These are phyloP conservation scores for Hemichromis elongatus DNA, from an alignment of 2,113 vertebrate genomes.

Conservation along the genomic window DNA sequence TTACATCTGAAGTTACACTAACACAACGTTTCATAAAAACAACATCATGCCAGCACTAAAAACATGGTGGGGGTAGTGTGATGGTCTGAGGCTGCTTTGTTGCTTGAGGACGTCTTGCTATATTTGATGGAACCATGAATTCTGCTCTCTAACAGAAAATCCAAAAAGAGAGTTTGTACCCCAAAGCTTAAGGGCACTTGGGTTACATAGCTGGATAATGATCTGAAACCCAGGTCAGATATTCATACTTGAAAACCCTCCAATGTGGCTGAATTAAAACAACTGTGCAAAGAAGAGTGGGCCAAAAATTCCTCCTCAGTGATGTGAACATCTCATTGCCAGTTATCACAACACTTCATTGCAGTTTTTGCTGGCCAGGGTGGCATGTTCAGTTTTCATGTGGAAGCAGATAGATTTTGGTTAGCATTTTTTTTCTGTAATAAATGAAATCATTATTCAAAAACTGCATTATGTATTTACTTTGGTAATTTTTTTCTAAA, in stretches of 20 bases:
- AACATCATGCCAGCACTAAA: background rate
- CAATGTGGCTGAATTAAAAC: background rate
- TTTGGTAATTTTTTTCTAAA: background rate
- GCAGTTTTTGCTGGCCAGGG: background rate
- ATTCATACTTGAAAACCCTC: background rate
- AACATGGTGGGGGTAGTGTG: background rate
- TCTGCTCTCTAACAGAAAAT: background rate
- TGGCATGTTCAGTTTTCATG: background rate
- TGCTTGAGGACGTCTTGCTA: background rate
- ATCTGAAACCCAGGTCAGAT: background rate
- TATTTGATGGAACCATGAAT: background rate
- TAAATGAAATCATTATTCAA: background rate
- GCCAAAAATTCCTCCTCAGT: background rate
- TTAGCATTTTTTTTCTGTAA: background rate
- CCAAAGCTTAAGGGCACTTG: too few species aligned
- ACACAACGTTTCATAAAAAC: background rate
- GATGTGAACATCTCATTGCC: background rate
- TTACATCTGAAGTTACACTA: background rate
- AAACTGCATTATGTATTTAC: background rate
- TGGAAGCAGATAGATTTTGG: background rate
- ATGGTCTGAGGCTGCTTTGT: background rate
- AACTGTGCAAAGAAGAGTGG: background rate
- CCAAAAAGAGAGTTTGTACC: background rate
- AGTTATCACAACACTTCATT: background rate
- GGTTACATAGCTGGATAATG: too few species aligned